Evolutionary conservation across 2,113 vertebrate genomes (phyloP), one percentile per base, ranked within the genome.

Genomic region (Recurvirostra avosetta): DNA sequence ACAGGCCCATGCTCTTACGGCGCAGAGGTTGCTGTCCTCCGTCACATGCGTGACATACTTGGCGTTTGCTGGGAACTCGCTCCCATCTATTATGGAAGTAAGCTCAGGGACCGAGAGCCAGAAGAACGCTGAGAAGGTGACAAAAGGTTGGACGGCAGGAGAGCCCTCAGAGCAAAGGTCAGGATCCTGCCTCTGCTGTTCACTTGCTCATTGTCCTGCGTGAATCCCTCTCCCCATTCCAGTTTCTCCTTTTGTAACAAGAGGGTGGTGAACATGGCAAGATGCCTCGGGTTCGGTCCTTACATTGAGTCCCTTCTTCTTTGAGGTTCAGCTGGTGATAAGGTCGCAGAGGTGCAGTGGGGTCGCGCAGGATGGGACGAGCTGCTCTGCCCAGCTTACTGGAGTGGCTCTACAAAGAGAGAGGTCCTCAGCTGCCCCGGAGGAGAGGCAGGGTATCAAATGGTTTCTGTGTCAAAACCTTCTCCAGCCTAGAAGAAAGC

Each of bases 41-140:
- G 12, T 23, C 1, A 0, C 26, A 11, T 0, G 2, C 0, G 2
- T 58, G 47, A 47, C 0, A 1, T 43, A 9, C 56, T 50, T 53
- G 41, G 6, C 2, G 2, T 53, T 68, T 16, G 4, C 20, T 34
- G 43, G 38, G 50, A 84, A 1, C 19, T 90, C 40, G 3, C 12
- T 30, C 11, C 8, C 9, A 18, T n/a, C 52, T 30, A 2, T 29
- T 63, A 14, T 18, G 56, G 41, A 73, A 65, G 27, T 49, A n/a
- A 80, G 3, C 32, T 77, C 30, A 49, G 21, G 70, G 19, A n/a
- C 32, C 2, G 8, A 27, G 56, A 90, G 36, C 21, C 61, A 75
- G 65, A 27, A 75, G 20, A 75, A 8, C 16, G 1, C 34, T 29
- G 66, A 85, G 77, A 45, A 68, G 50, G 13, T 53, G 55, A 36